Percentiles rank a stretch among this genome's conserved stretches.
phyloP scores from a whole-genome alignment of 2,797 vertebrate genomes.

The Ceryle rudis region DNA sequence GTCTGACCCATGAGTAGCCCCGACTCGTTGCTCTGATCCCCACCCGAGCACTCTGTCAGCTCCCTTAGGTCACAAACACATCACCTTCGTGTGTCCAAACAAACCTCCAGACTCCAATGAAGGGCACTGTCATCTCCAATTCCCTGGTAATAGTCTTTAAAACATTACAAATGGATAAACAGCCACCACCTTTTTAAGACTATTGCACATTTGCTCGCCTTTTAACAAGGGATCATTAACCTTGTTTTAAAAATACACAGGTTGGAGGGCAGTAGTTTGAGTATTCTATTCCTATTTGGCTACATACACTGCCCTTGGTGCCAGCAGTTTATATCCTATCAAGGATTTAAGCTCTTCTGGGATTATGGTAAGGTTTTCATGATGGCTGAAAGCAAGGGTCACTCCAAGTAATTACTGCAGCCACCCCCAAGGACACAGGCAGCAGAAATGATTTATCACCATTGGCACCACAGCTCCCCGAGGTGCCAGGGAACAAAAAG shows the following conservation, averaged over 20 bases:
- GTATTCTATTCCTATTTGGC: not conserved
- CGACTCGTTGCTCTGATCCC: not conserved
- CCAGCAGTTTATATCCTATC: slow-evolving; percentile 46
- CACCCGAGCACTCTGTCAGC: not conserved
- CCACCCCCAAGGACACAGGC: slow-evolving; percentile 34
- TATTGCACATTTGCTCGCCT: not conserved
- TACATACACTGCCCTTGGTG: not conserved
- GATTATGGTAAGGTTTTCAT: slow-evolving; percentile 36
- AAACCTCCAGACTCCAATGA: not conserved
- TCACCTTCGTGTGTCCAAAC: not conserved
- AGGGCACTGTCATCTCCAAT: not conserved
- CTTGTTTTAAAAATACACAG: slow-evolving; percentile 52
- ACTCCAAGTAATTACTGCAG: slow-evolving; percentile 15
- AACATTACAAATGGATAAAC: not conserved
- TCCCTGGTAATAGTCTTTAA: not conserved
- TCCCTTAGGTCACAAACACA: not conserved
- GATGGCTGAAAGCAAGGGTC: slow-evolving; percentile 46
- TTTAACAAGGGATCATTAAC: slow-evolving; percentile 42
- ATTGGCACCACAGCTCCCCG: not conserved
- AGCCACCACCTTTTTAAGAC: not conserved
- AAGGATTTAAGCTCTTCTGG: slow-evolving; percentile 58
- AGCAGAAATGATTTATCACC: slow-evolving; percentile 52
- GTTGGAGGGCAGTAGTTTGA: not conserved
- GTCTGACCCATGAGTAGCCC: not conserved
- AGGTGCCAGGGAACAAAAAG: slow-evolving; percentile 23